These are phyloP conservation scores for Anastrepha ludens DNA, from an alignment of 1,140 invertebrate species.

Conservation along the genomic window DNA sequence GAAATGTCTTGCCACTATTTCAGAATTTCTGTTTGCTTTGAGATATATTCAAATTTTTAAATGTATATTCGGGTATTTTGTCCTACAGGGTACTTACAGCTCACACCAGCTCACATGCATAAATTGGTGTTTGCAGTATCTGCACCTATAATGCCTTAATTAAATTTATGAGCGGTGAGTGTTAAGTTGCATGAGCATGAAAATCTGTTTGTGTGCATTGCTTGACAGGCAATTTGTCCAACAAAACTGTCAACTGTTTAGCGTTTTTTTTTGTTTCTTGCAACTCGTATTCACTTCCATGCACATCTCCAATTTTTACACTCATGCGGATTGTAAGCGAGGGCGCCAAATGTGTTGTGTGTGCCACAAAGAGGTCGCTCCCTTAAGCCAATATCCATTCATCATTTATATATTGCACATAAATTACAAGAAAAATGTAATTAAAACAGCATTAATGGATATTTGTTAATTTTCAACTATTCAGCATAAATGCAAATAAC, in stretches of 20 bases:
- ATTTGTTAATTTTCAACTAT: constrained; percentile 30
- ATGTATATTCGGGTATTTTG: too few species aligned
- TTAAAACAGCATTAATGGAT: constrained; percentile 38
- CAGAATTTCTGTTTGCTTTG: too few species aligned
- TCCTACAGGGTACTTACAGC: too few species aligned
- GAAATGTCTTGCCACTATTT: too few species aligned
- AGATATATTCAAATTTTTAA: too few species aligned
- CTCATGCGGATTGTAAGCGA: background rate
- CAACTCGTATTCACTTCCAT: background rate
- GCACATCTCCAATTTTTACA: background rate
- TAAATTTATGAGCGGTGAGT: constrained; percentile 26
- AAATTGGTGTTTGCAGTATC: too few species aligned
- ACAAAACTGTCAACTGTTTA: constrained; percentile 38
- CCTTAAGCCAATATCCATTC: constrained; percentile 17
- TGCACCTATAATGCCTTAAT: background rate
- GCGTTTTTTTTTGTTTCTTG: background rate
- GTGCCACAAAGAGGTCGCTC: background rate
- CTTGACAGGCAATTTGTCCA: constrained; percentile 43
- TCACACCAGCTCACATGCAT: too few species aligned
- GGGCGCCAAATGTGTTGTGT: background rate
- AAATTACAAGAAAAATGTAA: constrained; percentile 47
- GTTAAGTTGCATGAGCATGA: constrained; percentile 26
- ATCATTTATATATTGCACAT: constrained; percentile 27
- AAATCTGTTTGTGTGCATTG: constrained; percentile 12
- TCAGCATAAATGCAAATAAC: constrained; percentile 3